Evolutionary conservation across 2,888 invertebrate species (phyloP), one percentile per base, ranked within the genome.

Genomic region (Siphonodentalium dalli): DNA sequence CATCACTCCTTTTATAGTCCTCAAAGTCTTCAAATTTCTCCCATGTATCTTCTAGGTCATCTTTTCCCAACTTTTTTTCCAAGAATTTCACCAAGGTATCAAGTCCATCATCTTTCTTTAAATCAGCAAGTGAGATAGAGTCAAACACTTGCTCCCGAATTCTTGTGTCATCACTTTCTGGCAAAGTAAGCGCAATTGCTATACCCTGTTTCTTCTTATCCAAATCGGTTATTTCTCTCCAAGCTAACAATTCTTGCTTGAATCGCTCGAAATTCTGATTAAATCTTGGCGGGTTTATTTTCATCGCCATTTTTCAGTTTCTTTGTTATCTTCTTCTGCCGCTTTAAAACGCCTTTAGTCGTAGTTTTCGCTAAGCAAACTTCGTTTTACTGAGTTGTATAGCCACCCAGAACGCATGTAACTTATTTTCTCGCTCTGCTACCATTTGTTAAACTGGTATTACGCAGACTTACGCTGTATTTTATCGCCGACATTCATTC

Each of bases 111-210:
- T 54, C 57, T 24, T 54, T 57, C 43, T 64, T 59, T 18, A 63
- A 29, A 46, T 55, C 53, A n/a, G 54, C 59, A 9, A 64, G 29
- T 5, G n/a, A 27, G 3, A 64, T 29, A 28, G 58, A 51, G 20
- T 62, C 57, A 51, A 62, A 63, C 9, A 62, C 65, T 35, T 60
- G 60, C 43, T 63, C 60, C 27, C 56, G 39, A 9, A 63, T 62
- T 35, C 31, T 39, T 7, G 9, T 9, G 40, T 59, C 49, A 49
- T 55, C 46, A 31, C 55, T 38, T 41, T 65, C 47, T 29, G 61
- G 64, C 20, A 64, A 40, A 18, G 52, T 33, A 7, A 64, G 37
- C n/a, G 59, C 61, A 33, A 64, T 54, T 9, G 47, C 64, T 15
- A 61, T 51, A 34, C 54, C 49, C 44, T 43, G 48, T 45, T 62